A percentile compares a stretch with the other conserved stretches of the same genome.
phyloP scores from a whole-genome alignment of 2,113 vertebrate genomes.

The Seriola quinqueradiata region DNA sequence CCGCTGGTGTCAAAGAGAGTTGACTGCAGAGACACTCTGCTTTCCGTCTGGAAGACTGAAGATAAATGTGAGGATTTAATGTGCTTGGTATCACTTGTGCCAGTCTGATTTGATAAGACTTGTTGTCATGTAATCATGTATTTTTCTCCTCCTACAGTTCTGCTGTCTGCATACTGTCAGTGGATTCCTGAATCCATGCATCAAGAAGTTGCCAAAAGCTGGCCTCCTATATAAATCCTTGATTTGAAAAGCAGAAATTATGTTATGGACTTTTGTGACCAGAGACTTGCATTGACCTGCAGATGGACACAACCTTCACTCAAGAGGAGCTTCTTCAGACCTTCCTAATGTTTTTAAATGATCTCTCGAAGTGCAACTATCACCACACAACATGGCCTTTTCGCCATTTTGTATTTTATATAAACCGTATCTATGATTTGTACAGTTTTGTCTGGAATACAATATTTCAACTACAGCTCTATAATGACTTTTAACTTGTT shows the following conservation, averaged over 20 bases:
- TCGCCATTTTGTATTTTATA: constrained; percentile 55
- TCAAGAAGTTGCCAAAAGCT: constrained; percentile 84
- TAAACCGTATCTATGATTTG: constrained; percentile 29
- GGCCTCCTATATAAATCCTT: constrained; percentile 87
- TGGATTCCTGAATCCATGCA: constrained; percentile 93
- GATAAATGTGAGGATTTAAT: constrained; percentile 86
- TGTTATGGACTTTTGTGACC: not conserved
- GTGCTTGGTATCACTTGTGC: not conserved
- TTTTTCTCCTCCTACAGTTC: constrained; percentile 79
- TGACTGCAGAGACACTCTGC: constrained; percentile 84
- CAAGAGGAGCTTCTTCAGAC: not conserved
- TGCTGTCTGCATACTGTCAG: constrained; percentile 89
- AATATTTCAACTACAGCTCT: not conserved
- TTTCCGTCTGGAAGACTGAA: constrained; percentile 88
- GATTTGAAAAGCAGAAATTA: not conserved
- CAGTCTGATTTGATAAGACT: not conserved
- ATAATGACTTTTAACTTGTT: constrained; percentile 37
- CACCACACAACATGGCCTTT: constrained; percentile 16
- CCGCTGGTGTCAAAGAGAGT: constrained; percentile 86
- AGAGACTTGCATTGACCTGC: not conserved
- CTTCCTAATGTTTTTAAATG: constrained; percentile 5
- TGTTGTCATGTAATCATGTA: constrained; percentile 7
- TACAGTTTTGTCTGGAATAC: constrained; percentile 40
- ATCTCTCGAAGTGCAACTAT: constrained; percentile 11
- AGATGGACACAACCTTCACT: not conserved